These are phyloP conservation scores for Dryobates pubescens DNA, from an alignment of 2,797 vertebrate genomes.

Conservation along the genomic window DNA sequence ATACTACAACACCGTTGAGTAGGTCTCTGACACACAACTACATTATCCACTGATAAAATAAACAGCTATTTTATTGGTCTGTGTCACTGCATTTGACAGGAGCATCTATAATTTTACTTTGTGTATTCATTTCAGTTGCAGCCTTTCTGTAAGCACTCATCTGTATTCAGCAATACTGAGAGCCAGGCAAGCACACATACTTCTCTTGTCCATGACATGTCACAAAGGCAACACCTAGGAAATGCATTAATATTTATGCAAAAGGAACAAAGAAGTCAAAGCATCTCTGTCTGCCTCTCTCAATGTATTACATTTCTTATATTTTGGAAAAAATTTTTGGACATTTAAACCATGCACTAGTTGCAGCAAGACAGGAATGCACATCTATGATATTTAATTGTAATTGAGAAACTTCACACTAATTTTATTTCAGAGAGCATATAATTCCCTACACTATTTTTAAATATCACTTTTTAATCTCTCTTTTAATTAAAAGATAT, in stretches of 20 bases:
- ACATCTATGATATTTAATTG: neutral
- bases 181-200: neutral
- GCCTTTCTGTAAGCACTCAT: slow-evolving; percentile 23
- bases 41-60: slow-evolving; percentile 2
- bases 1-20: neutral
- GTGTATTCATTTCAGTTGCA: neutral
- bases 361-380: accelerated
- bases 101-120: slow-evolving; percentile 4
- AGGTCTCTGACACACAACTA: neutral
- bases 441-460: neutral
- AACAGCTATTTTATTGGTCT: neutral
- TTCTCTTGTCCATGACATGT: neutral
- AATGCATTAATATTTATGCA: slow-evolving; percentile 55
- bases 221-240: slow-evolving; percentile 23
- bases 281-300: neutral
- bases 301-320: neutral
- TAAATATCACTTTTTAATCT: neutral
- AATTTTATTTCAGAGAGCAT: neutral
- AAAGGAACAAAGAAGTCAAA: slow-evolving; percentile 50
- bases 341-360: accelerated
- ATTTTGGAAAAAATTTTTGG: neutral
- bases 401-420: neutral
- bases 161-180: neutral
- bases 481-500: neutral
- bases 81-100: neutral